These are phyloP conservation scores for Stenchaetothrips biformis DNA, from an alignment of 2,888 invertebrate species.

Conservation along the genomic window DNA sequence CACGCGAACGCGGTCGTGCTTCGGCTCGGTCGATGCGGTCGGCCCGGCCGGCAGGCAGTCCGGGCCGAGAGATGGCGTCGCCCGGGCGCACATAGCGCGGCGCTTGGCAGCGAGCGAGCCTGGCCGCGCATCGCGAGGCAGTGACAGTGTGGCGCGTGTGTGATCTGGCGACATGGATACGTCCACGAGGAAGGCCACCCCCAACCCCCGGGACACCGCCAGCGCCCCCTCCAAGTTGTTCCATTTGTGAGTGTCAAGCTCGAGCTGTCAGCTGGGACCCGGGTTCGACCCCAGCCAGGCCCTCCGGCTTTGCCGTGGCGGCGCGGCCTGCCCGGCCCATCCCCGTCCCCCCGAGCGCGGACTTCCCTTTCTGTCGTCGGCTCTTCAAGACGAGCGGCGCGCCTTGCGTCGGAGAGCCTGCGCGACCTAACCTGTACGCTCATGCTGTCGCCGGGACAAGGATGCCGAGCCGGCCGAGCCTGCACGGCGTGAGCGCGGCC, in stretches of 20 bases:
- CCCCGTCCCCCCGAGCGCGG: too few species aligned
- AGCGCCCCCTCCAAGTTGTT: neutral
- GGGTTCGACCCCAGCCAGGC: neutral
- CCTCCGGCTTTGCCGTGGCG: too few species aligned
- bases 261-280: neutral
- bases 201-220: neutral
- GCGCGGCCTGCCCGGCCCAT: too few species aligned
- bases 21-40: constrained; percentile 13
- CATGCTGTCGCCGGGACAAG: neutral
- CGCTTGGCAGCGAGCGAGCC: neutral
- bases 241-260: neutral
- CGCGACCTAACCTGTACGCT: neutral
- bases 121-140: neutral
- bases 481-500: neutral
- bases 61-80: constrained; percentile 7
- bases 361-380: too few species aligned
- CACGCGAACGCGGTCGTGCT: constrained; percentile 1
- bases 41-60: neutral
- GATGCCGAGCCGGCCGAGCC: neutral
- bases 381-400: too few species aligned
- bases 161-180: neutral
- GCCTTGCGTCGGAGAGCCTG: too few species aligned
- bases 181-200: neutral
- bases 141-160: neutral
- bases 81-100: neutral